phyloP scores from a whole-genome alignment of 1,140 invertebrate species.

The Procambarus virginalis region DNA sequence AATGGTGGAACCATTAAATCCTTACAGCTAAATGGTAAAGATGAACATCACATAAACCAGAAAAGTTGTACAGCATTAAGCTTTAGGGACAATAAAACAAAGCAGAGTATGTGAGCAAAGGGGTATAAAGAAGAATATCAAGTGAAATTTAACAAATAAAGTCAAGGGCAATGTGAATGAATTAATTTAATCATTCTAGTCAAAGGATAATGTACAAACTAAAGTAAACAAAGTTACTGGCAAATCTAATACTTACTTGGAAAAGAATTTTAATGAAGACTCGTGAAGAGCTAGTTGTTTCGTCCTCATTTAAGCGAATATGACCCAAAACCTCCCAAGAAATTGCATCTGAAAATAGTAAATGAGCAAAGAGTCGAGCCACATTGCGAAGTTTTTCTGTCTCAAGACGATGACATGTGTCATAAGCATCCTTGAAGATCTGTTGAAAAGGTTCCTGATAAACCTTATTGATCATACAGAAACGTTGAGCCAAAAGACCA shows the following conservation, averaged over 20 bases:
- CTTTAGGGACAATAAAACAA: too few relatives aligned
- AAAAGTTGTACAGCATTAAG: too few relatives aligned
- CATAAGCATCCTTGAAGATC: conserved; percentile 96
- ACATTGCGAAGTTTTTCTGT: conserved; percentile 98
- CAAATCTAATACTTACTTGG: conserved; percentile 70
- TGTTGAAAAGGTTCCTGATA: conserved; percentile 95
- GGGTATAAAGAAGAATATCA: too few relatives aligned
- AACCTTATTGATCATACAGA: conserved; percentile 92
- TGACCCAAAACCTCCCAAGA: conserved; percentile 91
- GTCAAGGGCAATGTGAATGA: too few relatives aligned
- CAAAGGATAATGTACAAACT: too few relatives aligned
- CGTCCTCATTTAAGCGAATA: conserved; percentile 95
- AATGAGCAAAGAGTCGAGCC: conserved; percentile 97
- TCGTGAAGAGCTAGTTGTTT: conserved; percentile 96
- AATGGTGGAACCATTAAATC: too few relatives aligned
- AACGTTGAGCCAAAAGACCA: conserved; percentile 92
- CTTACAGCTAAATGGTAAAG: too few relatives aligned
- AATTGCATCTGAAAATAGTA: conserved; percentile 97
- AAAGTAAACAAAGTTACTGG: conserved; percentile 7
- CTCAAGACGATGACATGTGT: conserved; percentile 90
- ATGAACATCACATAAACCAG: too few relatives aligned
- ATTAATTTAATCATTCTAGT: not conserved
- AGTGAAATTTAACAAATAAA: too few relatives aligned
- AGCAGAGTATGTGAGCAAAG: too few relatives aligned
- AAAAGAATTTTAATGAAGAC: conserved; percentile 99